Percentiles rank a stretch among this genome's conserved stretches.
Evolutionary conservation across 2,113 vertebrate genomes (phyloP).

Genomic region (Pterophyllum scalare): DNA sequence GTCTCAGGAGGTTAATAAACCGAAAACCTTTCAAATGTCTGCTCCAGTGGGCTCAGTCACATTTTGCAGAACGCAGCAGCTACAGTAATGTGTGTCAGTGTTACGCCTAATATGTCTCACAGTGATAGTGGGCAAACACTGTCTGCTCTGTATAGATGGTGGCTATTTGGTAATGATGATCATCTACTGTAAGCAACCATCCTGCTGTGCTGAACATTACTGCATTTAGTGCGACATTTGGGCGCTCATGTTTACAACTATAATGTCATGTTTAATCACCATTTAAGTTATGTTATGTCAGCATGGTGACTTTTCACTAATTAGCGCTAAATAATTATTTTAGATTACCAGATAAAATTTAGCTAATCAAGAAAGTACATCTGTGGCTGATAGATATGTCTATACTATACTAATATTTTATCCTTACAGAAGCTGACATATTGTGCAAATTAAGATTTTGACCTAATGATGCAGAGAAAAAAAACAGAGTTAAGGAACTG

Average conservation of each 20-base stretch:
- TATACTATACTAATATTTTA: not conserved
- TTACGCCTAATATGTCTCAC: not conserved
- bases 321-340: not conserved
- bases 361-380: not conserved
- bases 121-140: not conserved
- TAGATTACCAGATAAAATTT: not conserved
- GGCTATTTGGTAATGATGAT: not conserved
- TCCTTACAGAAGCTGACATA: too few species aligned
- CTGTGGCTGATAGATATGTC: not conserved
- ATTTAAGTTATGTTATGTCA: not conserved
- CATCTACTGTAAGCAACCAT: not conserved
- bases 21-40: conserved; percentile 22
- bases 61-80: not conserved
- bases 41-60: not conserved
- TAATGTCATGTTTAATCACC: not conserved
- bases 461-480: not conserved
- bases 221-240: not conserved
- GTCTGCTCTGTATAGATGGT: not conserved
- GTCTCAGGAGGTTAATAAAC: too few species aligned
- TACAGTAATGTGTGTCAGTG: not conserved
- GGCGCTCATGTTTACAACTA: not conserved
- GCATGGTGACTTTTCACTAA: not conserved
- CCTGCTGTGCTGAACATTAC: not conserved
- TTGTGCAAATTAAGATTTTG: not conserved
- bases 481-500: not conserved